Evolutionary conservation across 1,140 invertebrate species (phyloP).

Genomic region (Magallana angulata): DNA sequence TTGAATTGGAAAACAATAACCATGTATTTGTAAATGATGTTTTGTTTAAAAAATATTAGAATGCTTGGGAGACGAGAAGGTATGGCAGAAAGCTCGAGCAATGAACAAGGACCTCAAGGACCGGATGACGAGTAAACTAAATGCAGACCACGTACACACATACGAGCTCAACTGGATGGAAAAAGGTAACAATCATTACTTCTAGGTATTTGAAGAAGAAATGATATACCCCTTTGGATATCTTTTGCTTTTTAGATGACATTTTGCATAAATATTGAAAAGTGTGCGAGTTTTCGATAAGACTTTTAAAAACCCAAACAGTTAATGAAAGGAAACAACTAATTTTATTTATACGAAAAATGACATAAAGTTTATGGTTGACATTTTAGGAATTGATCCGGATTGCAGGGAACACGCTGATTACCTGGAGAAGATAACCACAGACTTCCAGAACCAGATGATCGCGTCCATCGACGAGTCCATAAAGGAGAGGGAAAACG

Average conservation of each 20-base stretch:
- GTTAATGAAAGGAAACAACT: no score
- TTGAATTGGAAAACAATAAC: no score
- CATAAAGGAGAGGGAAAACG: conserved; percentile 41
- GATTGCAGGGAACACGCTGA: conserved; percentile 51
- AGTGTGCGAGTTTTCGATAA: no score
- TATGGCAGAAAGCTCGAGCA: conserved; percentile 47
- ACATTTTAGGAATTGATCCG: conserved; percentile 59
- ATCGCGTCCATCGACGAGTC: conserved; percentile 49
- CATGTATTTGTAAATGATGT: no score
- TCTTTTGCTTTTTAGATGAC: no score
- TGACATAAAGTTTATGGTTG: neutral
- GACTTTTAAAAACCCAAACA: no score
- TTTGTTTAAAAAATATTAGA: neutral
- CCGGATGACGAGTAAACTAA: conserved; percentile 19
- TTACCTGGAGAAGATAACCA: conserved; percentile 55
- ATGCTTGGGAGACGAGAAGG: conserved; percentile 46
- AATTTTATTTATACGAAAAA: neutral
- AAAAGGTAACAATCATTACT: conserved; percentile 48
- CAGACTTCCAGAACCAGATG: conserved; percentile 59
- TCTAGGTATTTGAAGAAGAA: no score
- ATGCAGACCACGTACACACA: conserved; percentile 36
- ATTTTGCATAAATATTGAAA: no score
- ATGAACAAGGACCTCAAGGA: conserved; percentile 54
- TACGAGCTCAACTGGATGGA: conserved; percentile 53
- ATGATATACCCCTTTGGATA: no score